These are phyloP conservation scores for Papilio machaon DNA, from an alignment of 1,140 invertebrate genomes.

Conservation along the genomic window DNA sequence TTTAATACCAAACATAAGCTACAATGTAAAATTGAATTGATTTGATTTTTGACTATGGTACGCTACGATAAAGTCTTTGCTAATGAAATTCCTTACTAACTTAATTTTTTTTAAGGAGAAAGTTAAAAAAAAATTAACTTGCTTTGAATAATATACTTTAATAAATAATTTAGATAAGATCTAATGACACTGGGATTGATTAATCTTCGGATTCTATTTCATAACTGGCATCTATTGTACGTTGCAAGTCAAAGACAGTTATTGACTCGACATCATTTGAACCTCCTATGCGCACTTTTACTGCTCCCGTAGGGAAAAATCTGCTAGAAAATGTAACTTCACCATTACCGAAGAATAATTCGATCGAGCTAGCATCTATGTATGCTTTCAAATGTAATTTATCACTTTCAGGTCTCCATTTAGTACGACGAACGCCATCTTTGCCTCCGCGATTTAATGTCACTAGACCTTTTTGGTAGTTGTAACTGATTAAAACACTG, in stretches of 20 bases:
- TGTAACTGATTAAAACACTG: slow-evolving; percentile 56
- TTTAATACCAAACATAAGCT: neutral
- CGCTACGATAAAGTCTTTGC: neutral
- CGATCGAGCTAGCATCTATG: slow-evolving; percentile 74
- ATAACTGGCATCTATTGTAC: slow-evolving; percentile 41
- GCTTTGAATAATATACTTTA: slow-evolving; percentile 1
- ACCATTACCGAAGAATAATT: slow-evolving; percentile 74
- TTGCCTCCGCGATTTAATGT: slow-evolving; percentile 60
- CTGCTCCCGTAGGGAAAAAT: slow-evolving; percentile 57
- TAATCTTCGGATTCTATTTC: neutral
- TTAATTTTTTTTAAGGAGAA: neutral
- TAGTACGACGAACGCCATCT: slow-evolving; percentile 59
- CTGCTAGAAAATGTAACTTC: slow-evolving; percentile 69
- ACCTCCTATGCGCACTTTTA: slow-evolving; percentile 52
- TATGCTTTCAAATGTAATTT: slow-evolving; percentile 57
- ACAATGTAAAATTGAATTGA: neutral
- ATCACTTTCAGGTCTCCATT: slow-evolving; percentile 52
- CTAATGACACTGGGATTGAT: neutral
- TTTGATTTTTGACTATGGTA: neutral
- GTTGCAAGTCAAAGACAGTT: slow-evolving; percentile 51
- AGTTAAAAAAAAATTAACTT: neutral
- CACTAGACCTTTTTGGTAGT: slow-evolving; percentile 45
- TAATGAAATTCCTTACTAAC: neutral
- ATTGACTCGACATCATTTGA: slow-evolving; percentile 45
- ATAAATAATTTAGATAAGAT: neutral